Percentiles rank a stretch among this genome's conserved stretches.
Conservation (phyloP, 2,797 vertebrate species). For the Lagocephalus sceleratus region DNA sequence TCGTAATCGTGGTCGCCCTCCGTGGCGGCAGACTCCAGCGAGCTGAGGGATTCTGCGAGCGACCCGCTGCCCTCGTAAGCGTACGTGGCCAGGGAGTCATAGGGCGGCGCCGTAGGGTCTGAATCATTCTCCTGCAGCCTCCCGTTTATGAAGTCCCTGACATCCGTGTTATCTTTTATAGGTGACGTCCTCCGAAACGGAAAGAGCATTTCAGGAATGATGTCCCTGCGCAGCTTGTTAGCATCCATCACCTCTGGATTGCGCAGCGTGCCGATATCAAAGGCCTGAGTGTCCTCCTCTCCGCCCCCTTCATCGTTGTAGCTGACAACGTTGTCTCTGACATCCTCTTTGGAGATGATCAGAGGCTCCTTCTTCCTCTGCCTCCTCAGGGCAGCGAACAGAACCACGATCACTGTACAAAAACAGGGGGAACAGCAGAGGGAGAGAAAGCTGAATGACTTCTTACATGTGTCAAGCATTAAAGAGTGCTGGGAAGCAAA, state of each 20-base stretch:
- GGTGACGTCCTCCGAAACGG: constrained; percentile 89
- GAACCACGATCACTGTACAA: constrained; percentile 90
- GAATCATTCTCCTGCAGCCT: constrained; percentile 91
- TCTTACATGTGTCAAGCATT: constrained; percentile 70
- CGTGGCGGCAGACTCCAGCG: constrained; percentile 87
- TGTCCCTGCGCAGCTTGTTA: constrained; percentile 92
- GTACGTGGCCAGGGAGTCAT: constrained; percentile 97
- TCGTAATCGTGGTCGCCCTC: constrained; percentile 97
- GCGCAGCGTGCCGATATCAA: constrained; percentile 95
- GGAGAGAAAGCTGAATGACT: constrained; percentile 45
- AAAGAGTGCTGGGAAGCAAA: constrained; percentile 57
- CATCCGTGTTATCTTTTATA: constrained; percentile 90
- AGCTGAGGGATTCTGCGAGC: constrained; percentile 93
- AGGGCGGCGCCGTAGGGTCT: constrained; percentile 91
- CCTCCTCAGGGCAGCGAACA: constrained; percentile 92
- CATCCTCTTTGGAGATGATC: constrained; percentile 97
- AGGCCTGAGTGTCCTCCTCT: constrained; percentile 98
- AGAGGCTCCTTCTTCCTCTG: constrained; percentile 98
- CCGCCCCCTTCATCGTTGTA: constrained; percentile 98
- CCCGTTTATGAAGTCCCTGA: constrained; percentile 94
- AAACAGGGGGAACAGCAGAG: constrained; percentile 43
- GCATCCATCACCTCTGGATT: constrained; percentile 93
- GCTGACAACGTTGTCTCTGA: constrained; percentile 98
- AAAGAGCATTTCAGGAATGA: constrained; percentile 91
- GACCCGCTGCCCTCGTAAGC: constrained; percentile 95